phyloP scores from a whole-genome alignment of 2,797 vertebrate species.

The Allobates femoralis region DNA sequence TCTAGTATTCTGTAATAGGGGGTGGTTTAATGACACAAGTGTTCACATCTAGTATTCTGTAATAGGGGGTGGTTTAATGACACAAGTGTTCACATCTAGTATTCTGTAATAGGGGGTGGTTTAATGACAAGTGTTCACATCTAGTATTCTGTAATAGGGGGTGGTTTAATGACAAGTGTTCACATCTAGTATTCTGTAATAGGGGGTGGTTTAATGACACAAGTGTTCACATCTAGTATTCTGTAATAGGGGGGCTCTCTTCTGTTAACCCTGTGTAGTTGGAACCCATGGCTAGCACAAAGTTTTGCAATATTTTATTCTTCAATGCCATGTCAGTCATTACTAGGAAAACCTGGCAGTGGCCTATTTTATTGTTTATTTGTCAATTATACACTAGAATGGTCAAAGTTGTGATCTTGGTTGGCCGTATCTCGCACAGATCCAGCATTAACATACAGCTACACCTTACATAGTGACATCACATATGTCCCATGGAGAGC shows the following conservation, averaged over 20 bases:
- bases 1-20: neutral
- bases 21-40: neutral
- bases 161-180: neutral
- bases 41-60: neutral
- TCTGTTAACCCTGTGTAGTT: too few relatives aligned
- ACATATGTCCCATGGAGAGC: conserved; percentile 19
- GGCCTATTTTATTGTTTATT: too few relatives aligned
- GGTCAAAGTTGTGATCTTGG: too few relatives aligned
- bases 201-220: neutral
- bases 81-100: neutral
- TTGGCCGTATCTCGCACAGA: too few relatives aligned
- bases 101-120: neutral
- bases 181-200: neutral
- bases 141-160: neutral
- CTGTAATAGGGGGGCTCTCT: neutral
- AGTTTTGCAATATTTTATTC: too few relatives aligned
- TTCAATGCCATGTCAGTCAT: too few relatives aligned
- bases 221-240: neutral
- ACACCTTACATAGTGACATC: neutral
- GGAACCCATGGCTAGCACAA: too few relatives aligned
- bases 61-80: neutral
- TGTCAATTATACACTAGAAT: too few relatives aligned
- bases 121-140: neutral
- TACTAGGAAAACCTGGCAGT: too few relatives aligned
- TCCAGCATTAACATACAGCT: too few relatives aligned